Percentiles rank a stretch among this genome's conserved stretches.
Evolutionary conservation across 1,140 invertebrate species (phyloP).

Genomic region (Scylla paramamosain): DNA sequence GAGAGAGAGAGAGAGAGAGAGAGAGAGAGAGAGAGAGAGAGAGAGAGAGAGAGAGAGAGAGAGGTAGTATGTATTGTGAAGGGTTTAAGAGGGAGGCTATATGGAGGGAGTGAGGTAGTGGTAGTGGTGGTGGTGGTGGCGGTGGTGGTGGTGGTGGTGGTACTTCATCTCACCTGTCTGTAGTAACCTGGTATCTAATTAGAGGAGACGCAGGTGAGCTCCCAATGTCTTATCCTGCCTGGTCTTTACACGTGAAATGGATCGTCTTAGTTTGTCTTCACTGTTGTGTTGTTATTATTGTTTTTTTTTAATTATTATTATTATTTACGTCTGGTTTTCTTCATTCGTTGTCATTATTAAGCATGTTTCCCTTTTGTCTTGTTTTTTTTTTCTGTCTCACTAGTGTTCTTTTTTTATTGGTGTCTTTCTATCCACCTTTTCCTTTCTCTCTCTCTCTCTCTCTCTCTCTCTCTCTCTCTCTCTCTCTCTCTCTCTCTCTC

Average conservation of each 20-base stretch:
- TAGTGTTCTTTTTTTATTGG: not conserved
- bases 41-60: too few relatives aligned
- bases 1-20: too few relatives aligned
- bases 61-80: not conserved
- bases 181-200: conserved; percentile 2
- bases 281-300: not conserved
- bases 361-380: not conserved
- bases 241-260: not conserved
- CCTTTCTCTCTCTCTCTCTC: not conserved
- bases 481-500: not conserved
- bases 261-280: too few relatives aligned
- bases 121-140: not conserved
- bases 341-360: not conserved
- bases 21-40: too few relatives aligned
- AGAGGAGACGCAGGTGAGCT: not conserved
- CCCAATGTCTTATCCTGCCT: not conserved
- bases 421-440: not conserved
- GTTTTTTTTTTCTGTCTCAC: not conserved
- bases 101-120: not conserved
- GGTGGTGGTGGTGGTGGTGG: not conserved
- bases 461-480: conserved; percentile 40
- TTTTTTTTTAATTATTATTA: not conserved
- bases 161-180: conserved; percentile 9
- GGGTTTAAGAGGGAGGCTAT: not conserved
- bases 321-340: not conserved